phyloP scores from a whole-genome alignment of 2,888 invertebrate species.

The Tetanocera ferruginea region DNA sequence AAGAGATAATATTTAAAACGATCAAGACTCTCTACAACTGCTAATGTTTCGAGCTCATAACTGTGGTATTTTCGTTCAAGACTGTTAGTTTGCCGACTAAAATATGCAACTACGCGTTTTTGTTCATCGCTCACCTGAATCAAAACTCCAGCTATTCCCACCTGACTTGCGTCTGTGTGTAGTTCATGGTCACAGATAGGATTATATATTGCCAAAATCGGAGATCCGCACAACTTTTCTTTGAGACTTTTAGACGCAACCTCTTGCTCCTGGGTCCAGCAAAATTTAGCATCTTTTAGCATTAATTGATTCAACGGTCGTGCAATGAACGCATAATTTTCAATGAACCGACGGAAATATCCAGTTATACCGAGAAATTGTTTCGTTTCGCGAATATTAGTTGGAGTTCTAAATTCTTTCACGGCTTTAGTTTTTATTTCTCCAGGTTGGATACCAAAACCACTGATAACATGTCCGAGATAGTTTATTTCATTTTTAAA shows the following conservation, averaged over 20 bases:
- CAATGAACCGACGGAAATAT: conserved; percentile 33
- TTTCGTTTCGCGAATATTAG: conserved; percentile 18
- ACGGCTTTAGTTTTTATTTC: conserved; percentile 4
- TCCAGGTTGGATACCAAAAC: no score
- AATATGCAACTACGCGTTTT: conserved; percentile 30
- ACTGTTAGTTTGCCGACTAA: conserved; percentile 27
- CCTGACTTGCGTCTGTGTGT: conserved; percentile 25
- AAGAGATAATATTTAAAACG: conserved; percentile 44
- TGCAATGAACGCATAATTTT: conserved; percentile 33
- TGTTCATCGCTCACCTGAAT: conserved; percentile 8
- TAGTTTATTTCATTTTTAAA: not conserved
- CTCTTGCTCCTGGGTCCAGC: conserved; percentile 27
- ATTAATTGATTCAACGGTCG: conserved; percentile 22
- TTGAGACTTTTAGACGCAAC: conserved; percentile 25
- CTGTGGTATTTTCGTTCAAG: conserved; percentile 38
- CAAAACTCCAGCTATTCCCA: conserved; percentile 32
- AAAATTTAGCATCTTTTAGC: conserved; percentile 23
- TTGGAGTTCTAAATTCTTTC: not conserved
- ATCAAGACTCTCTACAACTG: conserved; percentile 39
- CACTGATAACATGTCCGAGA: no score
- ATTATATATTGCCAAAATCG: conserved; percentile 28
- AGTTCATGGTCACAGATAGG: conserved; percentile 20
- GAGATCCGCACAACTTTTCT: conserved; percentile 18
- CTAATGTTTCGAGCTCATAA: conserved; percentile 4
- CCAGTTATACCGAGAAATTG: conserved; percentile 34